Conservation (phyloP, 2,113 vertebrate species). For the Saccopteryx bilineata region DNA sequence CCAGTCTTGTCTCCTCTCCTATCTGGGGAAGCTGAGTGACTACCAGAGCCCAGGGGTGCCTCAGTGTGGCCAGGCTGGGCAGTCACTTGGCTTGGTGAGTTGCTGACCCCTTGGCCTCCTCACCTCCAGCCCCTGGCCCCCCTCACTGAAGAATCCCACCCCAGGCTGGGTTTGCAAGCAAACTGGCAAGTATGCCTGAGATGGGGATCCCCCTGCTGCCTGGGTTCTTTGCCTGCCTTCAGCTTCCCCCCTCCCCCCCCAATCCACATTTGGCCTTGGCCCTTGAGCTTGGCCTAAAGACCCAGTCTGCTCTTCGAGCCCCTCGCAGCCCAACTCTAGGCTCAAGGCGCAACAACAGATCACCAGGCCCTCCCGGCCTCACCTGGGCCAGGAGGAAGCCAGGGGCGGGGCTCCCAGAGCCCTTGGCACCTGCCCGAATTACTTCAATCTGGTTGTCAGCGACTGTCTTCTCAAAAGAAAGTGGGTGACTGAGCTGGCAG, state of each 20-base stretch:
- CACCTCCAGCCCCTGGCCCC: accelerated
- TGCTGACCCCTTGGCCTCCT: neutral
- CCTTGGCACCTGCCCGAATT: slow-evolving; percentile 28
- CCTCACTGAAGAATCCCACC: neutral
- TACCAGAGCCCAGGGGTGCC: no score
- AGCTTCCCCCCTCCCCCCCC: neutral
- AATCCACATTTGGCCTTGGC: neutral
- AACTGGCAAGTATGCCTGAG: accelerated
- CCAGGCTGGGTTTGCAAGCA: accelerated
- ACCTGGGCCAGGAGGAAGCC: neutral
- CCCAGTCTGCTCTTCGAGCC: accelerated
- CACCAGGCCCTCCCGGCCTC: neutral
- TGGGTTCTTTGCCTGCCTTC: neutral
- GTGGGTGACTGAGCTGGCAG: slow-evolving; percentile 63
- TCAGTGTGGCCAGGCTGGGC: neutral
- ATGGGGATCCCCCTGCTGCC: neutral
- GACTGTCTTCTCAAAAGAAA: slow-evolving; percentile 60
- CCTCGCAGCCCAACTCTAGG: no score
- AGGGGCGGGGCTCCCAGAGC: neutral
- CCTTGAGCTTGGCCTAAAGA: neutral
- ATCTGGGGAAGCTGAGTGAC: neutral
- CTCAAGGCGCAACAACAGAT: no score
- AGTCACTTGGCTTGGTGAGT: no score
- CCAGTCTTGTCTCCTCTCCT: neutral
- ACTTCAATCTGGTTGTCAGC: slow-evolving; percentile 57